phyloP scores from a whole-genome alignment of 1,140 invertebrate genomes.

The Phymorhynchus buccinoides region DNA sequence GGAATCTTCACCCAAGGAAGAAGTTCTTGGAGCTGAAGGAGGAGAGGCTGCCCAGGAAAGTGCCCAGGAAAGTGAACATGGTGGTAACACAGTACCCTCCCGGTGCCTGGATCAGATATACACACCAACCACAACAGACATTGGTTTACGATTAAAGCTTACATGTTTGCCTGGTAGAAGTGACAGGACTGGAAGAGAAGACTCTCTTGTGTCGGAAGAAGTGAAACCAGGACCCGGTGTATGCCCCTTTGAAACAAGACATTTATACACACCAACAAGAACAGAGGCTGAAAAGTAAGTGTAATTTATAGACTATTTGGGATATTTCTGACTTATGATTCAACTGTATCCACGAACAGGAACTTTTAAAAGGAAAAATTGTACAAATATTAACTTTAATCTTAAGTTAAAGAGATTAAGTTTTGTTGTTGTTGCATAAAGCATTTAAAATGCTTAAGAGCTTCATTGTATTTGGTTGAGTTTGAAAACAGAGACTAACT shows the following conservation, averaged over 20 bases:
- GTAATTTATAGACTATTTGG: not conserved
- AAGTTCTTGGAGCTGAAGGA: constrained; percentile 31
- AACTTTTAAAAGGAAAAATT: too few species aligned
- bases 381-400: too few species aligned
- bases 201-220: constrained; percentile 77
- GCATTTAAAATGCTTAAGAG: too few species aligned
- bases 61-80: constrained; percentile 18
- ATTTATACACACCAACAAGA: constrained; percentile 79
- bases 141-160: constrained; percentile 78
- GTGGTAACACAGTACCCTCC: constrained; percentile 41
- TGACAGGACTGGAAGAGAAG: constrained; percentile 75
- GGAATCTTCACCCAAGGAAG: constrained; percentile 37
- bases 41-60: constrained; percentile 29
- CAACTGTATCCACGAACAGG: too few species aligned
- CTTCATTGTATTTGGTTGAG: too few species aligned
- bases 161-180: constrained; percentile 78
- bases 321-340: too few species aligned
- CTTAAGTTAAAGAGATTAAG: too few species aligned
- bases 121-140: constrained; percentile 52
- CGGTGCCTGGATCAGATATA: constrained; percentile 45
- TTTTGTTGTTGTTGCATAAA: too few species aligned
- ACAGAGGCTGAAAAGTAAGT: constrained; percentile 75
- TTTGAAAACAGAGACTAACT: too few species aligned
- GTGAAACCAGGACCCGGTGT: constrained; percentile 82
- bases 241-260: constrained; percentile 87